These are phyloP conservation scores for Oryzias sinensis DNA, from an alignment of 2,797 vertebrate species.

Conservation along the genomic window DNA sequence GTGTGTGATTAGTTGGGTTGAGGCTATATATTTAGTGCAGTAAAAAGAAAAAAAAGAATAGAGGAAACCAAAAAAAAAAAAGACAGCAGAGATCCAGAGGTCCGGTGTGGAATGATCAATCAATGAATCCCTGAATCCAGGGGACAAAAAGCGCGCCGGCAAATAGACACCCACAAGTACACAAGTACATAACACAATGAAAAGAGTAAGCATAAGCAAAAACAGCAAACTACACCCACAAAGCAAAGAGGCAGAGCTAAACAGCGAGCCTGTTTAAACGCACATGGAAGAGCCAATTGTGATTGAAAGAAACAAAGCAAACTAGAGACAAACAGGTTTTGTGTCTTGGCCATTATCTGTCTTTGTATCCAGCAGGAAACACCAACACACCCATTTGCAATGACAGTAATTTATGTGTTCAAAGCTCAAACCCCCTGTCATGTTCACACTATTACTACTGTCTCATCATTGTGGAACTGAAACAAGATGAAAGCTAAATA, in stretches of 20 bases:
- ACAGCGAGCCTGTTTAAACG: constrained; percentile 28
- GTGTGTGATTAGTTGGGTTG: constrained; percentile 32
- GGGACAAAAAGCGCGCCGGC: constrained; percentile 54
- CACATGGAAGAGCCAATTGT: constrained; percentile 27
- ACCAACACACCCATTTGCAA: constrained; percentile 31
- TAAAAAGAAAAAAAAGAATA: constrained; percentile 55
- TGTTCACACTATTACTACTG: constrained; percentile 23
- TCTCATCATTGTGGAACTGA: constrained; percentile 35
- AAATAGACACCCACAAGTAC: constrained; percentile 19
- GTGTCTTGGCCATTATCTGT: constrained; percentile 33
- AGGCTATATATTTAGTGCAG: constrained; percentile 74
- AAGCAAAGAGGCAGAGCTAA: constrained; percentile 31
- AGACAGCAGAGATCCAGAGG: constrained; percentile 68
- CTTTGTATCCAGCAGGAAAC: constrained; percentile 31
- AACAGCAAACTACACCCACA: constrained; percentile 14
- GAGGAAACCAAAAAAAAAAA: constrained; percentile 43
- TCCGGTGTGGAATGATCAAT: constrained; percentile 77
- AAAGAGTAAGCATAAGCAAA: constrained; percentile 23
- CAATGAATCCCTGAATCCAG: constrained; percentile 61
- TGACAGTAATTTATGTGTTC: constrained; percentile 20
- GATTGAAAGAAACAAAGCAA: constrained; percentile 41
- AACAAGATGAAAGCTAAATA: constrained; percentile 28
- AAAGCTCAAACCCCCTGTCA: constrained; percentile 31
- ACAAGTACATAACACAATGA: constrained; percentile 28
- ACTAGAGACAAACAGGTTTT: constrained; percentile 33